Base-by-base conservation (phyloP, 2,113 vertebrate species). In the Scytalopus superciliaris region DNA sequence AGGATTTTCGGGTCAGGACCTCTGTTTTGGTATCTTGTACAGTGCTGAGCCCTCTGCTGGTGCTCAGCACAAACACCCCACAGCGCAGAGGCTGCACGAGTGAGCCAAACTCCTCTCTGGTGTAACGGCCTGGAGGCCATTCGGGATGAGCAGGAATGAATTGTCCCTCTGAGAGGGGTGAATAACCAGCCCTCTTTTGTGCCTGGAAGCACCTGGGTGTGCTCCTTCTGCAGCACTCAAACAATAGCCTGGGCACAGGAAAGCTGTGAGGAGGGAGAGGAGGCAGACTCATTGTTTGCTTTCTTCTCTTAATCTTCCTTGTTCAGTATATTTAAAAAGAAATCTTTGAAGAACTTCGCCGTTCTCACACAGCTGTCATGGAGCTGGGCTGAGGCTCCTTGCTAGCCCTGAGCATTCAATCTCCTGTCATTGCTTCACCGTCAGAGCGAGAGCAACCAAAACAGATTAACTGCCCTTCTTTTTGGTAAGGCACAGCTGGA, bases 21-120 rank as follows among this genome's bases (percentile, higher is more conserved):
- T 89, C 67, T 56, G 15, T 77, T 74, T 67, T 35, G n/a, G 9
- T 63, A 0, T 45, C 1, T 22, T 50, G 70, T 16, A 59, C 30
- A 3, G 21, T 52, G 47, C 85, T 92, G 80, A 89, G 95, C 88
- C 90, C 83, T 92, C 90, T 91, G 84, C 68, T 93, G 87, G 78
- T 53, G 85, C 66, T 94, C 55, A 69, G 63, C 84, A 79, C 70
- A 80, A 19, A 27, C 68, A 72, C 59, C 31, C 6, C 55, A 12
- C 4, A 12, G 60, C 10, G 37, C 50, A 30, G 37, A 66, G 70
- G 28, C 60, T 59, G 14, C 3, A 24, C 44, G 47, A 53, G 33
- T 28, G 66, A 74, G 50, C 63, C 75, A 63, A 52, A 88, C 59
- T 66, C 10, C n/a, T 23, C 13, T 44, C 33, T 56, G 35, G 42